phyloP scores from a whole-genome alignment of 2,888 invertebrate genomes.

The Stenichneumon culpator region DNA sequence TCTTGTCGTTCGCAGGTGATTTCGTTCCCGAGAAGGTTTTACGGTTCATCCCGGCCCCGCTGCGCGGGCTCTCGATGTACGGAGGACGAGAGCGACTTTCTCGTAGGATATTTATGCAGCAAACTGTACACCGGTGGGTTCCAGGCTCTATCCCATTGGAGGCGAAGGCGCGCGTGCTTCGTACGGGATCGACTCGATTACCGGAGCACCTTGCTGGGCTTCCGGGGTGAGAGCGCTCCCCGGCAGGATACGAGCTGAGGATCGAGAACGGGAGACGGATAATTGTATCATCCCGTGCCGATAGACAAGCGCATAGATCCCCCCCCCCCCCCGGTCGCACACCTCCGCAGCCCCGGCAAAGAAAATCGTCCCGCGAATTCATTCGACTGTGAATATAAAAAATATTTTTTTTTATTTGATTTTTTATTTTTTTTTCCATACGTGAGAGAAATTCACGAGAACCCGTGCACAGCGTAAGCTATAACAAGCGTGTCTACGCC shows the following conservation, averaged over 20 bases:
- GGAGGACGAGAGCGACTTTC: constrained; percentile 16
- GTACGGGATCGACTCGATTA: constrained; percentile 57
- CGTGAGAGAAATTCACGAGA: neutral
- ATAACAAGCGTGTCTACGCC: neutral
- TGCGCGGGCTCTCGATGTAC: neutral
- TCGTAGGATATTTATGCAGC: constrained; percentile 42
- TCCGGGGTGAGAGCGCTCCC: constrained; percentile 43
- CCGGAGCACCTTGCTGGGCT: constrained; percentile 44
- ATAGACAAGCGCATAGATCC: neutral
- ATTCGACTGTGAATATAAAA: constrained; percentile 12
- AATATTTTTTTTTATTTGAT: neutral
- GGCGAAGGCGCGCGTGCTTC: constrained; percentile 31
- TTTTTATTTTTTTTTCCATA: too few relatives aligned
- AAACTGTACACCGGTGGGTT: neutral
- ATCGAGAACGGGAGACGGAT: constrained; percentile 1
- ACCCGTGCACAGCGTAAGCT: neutral
- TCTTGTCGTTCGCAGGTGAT: constrained; percentile 47
- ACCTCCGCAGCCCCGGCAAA: neutral
- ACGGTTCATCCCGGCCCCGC: constrained; percentile 23
- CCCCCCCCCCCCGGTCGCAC: neutral
- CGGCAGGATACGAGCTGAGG: constrained; percentile 2
- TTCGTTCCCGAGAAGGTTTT: constrained; percentile 47
- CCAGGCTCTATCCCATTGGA: neutral
- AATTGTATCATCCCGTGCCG: constrained; percentile 30
- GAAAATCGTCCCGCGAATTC: constrained; percentile 3